A percentile compares a stretch with the other conserved stretches of the same genome.
Evolutionary conservation across 2,797 vertebrate species (phyloP).

Genomic region (Hirundo rustica): DNA sequence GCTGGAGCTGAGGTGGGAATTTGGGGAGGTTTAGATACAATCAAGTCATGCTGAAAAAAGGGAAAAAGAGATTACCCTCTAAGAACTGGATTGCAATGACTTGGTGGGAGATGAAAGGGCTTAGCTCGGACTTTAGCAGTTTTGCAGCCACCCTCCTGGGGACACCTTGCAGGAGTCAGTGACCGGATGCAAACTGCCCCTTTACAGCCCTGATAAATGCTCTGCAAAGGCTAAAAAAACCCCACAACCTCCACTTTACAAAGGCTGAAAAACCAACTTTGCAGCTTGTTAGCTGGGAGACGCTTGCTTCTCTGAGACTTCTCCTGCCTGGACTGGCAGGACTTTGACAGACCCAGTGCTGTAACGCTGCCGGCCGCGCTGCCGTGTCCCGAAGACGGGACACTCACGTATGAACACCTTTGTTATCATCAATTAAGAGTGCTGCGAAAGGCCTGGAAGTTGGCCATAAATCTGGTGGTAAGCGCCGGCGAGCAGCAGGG

Average conservation of each 20-base stretch:
- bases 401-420: background rate
- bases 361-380: rapidly evolving
- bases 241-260: background rate
- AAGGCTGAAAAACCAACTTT: background rate
- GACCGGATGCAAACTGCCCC: background rate
- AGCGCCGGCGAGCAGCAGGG: background rate
- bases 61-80: background rate
- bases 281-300: background rate
- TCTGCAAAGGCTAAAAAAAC: background rate
- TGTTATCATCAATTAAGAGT: background rate
- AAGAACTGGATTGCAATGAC: background rate
- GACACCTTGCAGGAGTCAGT: background rate
- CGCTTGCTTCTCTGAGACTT: background rate
- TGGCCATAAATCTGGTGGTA: conserved; percentile 31
- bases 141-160: background rate
- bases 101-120: background rate
- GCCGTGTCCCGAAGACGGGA: background rate
- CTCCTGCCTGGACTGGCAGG: background rate
- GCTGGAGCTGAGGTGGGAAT: background rate
- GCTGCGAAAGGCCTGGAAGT: conserved; percentile 2
- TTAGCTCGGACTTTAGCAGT: background rate
- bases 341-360: background rate
- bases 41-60: background rate
- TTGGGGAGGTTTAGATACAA: background rate
- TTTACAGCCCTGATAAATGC: background rate